These are phyloP conservation scores for Caenorhabditis elegans DNA, from an alignment of 1,140 invertebrate genomes.

Conservation along the genomic window DNA sequence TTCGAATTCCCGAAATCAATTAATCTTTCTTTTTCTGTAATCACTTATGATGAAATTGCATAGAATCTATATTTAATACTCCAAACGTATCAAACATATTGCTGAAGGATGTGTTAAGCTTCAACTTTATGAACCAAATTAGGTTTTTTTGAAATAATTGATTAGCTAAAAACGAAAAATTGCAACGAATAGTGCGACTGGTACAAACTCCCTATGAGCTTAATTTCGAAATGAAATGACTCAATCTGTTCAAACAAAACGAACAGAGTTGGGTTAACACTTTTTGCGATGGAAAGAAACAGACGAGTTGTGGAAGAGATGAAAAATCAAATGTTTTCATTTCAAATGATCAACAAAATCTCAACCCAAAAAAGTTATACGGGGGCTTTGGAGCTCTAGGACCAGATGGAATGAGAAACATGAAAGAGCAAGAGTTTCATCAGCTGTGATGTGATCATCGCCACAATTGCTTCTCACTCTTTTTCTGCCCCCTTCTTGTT, in stretches of 20 bases:
- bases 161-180: no score
- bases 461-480: neutral
- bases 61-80: no score
- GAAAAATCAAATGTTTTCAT: neutral
- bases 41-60: no score
- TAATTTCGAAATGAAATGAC: neutral
- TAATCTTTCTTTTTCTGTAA: no score
- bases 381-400: neutral
- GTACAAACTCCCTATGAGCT: neutral
- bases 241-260: constrained; percentile 7
- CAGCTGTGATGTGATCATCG: constrained; percentile 4
- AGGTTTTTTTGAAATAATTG: no score
- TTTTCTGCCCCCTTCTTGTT: neutral
- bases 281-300: neutral
- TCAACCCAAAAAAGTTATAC: constrained; percentile 16
- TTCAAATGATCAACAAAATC: neutral
- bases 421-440: neutral
- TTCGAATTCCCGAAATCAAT: no score
- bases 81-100: no score
- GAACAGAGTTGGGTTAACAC: neutral
- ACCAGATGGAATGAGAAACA: neutral
- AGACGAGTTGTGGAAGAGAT: neutral
- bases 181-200: neutral
- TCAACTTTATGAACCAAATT: no score
- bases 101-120: no score